Evolutionary conservation across 2,113 vertebrate species (phyloP), one percentile per base, ranked within the genome.

Genomic region (Tretioscincus oriximinensis): DNA sequence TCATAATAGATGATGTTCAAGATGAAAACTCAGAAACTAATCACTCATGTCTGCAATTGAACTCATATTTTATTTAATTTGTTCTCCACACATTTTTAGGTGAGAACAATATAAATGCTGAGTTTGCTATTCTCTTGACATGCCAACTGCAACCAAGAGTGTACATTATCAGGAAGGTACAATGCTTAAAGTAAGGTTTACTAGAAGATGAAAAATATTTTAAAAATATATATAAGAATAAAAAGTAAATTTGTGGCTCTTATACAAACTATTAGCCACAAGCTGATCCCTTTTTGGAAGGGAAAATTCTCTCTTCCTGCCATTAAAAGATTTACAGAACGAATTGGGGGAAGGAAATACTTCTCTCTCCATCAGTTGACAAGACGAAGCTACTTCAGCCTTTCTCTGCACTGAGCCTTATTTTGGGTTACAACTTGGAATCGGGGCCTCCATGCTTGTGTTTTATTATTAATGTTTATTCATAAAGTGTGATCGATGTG

Each of bases 291-390:
- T 14, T 18, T 69, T 66, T 22, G 21, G 20, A 63, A 41, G 6
- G 45, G 8, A 7, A 6, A 58, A 14, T 9, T 60, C 12, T 21
- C 63, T 28, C 24, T 9, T 26, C 14, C 45, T 21, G 51, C 10
- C 31, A 20, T 14, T 65, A 20, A n/a, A 45, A 73, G 74, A 81
- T 2, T 1, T 41, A 12, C 24, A 66, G 73, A 82, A 76, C 75
- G 60, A 22, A 58, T 1, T 16, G 49, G 31, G 73, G 47, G 24
- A 74, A 18, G 45, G 8, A 28, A 16, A 14, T 5, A 51, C 61
- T 86, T 60, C 28, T 29, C 28, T 77, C 77, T 68, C 45, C 73
- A 76, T n/a, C 35, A 76, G 80, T 20, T 29, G 31, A 81, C 67
- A 81, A 73, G 47, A 21, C 31, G 9, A 54, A 88, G 26, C 35